phyloP scores from a whole-genome alignment of 2,113 vertebrate species.

The Colaptes auratus region DNA sequence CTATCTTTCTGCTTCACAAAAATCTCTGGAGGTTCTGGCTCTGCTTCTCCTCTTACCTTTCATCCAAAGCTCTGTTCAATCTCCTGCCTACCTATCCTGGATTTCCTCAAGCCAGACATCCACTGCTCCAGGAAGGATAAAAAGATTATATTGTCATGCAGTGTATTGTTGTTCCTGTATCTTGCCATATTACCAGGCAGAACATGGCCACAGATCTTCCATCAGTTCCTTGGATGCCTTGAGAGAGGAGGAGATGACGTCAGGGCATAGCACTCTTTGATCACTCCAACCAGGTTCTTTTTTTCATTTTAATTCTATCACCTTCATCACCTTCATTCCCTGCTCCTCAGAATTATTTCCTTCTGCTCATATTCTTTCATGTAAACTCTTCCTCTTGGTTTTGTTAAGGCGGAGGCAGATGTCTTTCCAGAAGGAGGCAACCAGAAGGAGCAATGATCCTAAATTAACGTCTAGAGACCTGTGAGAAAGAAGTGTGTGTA shows the following conservation, averaged over 20 bases:
- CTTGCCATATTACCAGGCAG: background rate
- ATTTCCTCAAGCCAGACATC: background rate
- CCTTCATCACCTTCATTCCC: background rate
- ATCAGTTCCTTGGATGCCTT: background rate
- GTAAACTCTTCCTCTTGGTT: background rate
- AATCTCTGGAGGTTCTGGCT: background rate
- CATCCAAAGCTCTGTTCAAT: background rate
- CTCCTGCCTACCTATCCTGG: background rate
- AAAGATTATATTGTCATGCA: background rate
- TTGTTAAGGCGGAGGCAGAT: background rate
- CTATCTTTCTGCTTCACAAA: background rate
- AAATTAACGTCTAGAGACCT: background rate
- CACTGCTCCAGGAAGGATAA: background rate
- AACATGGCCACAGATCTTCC: background rate
- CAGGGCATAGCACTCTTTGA: background rate
- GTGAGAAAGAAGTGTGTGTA: background rate
- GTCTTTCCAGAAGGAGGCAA: background rate
- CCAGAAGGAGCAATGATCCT: background rate
- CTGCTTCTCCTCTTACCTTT: background rate
- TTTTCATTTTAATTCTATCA: background rate
- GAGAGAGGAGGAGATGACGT: background rate
- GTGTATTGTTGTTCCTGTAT: background rate
- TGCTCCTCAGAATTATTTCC: background rate
- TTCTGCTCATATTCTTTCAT: background rate
- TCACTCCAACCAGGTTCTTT: accelerated